Percentiles rank a stretch among this genome's conserved stretches.
phyloP scores from a whole-genome alignment of 2,113 vertebrate genomes.

The Taxidea taxus region DNA sequence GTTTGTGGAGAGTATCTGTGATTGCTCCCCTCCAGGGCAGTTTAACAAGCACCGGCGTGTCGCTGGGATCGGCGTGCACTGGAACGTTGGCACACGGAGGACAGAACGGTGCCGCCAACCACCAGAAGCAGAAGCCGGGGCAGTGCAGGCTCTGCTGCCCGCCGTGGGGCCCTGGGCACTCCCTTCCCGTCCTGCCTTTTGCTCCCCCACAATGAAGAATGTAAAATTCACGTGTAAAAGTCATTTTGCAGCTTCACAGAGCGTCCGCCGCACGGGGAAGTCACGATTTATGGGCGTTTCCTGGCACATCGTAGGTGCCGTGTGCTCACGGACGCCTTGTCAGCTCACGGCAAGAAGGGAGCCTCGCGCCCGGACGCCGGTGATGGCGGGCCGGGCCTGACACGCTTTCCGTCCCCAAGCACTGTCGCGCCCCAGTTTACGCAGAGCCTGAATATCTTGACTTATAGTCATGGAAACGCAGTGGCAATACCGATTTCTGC shows the following conservation, averaged over 20 bases:
- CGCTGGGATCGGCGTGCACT: neutral
- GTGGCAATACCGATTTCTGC: neutral
- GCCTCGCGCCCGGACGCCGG: too few species aligned
- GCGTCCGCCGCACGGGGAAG: neutral
- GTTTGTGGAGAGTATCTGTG: neutral
- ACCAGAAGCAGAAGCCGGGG: neutral
- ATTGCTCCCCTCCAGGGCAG: neutral
- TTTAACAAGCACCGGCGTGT: neutral
- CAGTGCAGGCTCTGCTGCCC: accelerated
- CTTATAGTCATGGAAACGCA: neutral
- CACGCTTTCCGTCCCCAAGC: neutral
- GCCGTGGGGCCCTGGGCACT: too few species aligned
- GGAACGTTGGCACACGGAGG: neutral
- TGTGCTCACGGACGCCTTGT: too few species aligned
- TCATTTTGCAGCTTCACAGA: too few species aligned
- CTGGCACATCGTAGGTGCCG: neutral
- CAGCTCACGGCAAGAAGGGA: neutral
- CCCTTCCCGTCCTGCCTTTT: neutral
- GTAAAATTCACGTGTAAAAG: neutral
- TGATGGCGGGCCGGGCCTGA: accelerated
- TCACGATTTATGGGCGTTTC: neutral
- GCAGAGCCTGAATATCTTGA: neutral
- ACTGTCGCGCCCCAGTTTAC: neutral
- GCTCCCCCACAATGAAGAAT: neutral
- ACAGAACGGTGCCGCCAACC: accelerated